phyloP scores from a whole-genome alignment of 2,113 vertebrate genomes.

The Donacobius atricapilla region DNA sequence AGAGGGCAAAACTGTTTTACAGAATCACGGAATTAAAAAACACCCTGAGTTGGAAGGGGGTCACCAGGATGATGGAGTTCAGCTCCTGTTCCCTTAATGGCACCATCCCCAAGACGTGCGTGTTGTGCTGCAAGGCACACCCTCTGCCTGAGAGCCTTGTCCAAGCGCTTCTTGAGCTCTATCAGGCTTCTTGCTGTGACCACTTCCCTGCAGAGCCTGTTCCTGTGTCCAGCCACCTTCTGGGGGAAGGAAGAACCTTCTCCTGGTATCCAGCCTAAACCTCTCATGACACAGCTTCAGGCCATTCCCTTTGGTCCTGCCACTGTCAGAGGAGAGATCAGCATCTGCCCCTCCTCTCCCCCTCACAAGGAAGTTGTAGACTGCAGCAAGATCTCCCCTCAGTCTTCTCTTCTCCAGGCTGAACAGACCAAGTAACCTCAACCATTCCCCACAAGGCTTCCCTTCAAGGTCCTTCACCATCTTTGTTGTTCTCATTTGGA shows the following conservation, averaged over 20 bases:
- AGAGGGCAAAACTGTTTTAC: neutral
- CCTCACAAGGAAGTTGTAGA: neutral
- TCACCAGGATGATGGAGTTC: neutral
- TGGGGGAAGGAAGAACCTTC: neutral
- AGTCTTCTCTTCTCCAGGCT: neutral
- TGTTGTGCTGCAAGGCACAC: neutral
- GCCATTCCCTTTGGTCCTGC: accelerated
- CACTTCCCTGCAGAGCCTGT: neutral
- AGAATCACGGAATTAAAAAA: neutral
- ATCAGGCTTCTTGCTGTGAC: neutral
- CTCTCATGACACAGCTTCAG: neutral
- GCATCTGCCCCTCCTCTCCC: neutral
- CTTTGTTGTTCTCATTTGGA: accelerated
- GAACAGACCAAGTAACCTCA: neutral
- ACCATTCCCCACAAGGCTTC: accelerated
- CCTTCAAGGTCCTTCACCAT: neutral
- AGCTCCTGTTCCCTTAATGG: neutral
- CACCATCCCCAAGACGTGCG: neutral
- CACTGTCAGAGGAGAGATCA: neutral
- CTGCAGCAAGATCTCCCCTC: neutral
- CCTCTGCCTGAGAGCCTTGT: neutral
- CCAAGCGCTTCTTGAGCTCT: neutral
- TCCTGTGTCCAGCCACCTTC: neutral
- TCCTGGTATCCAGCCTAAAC: accelerated
- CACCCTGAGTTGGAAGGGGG: neutral